Conservation (phyloP, 2,888 invertebrate species). For the Leucania comma region DNA sequence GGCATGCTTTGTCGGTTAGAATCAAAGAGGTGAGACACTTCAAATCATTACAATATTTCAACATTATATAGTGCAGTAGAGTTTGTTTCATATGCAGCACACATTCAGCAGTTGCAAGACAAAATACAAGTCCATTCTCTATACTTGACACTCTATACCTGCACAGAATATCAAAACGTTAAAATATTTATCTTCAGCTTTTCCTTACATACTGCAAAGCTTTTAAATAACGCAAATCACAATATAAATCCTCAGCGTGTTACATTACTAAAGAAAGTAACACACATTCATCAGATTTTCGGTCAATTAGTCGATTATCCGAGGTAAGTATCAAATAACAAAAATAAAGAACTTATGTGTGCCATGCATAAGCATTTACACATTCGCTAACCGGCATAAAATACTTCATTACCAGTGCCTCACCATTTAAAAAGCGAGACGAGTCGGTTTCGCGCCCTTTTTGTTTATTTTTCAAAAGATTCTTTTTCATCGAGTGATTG, state of each 20-base stretch:
- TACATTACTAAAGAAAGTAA: slow-evolving; percentile 43
- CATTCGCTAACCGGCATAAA: slow-evolving; percentile 71
- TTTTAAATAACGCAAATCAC: slow-evolving; percentile 27
- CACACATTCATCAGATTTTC: slow-evolving; percentile 64
- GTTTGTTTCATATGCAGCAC: slow-evolving; percentile 32
- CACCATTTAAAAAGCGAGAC: slow-evolving; percentile 68
- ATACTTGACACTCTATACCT: slow-evolving; percentile 31
- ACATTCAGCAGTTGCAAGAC: slow-evolving; percentile 46
- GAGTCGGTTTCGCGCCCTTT: slow-evolving; percentile 71
- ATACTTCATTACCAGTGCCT: slow-evolving; percentile 70
- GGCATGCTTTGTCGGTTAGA: background rate
- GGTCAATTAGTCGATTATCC: slow-evolving; percentile 72
- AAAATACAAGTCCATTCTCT: slow-evolving; percentile 42
- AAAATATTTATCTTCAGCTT: slow-evolving; percentile 38
- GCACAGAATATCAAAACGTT: slow-evolving; percentile 36
- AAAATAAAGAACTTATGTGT: slow-evolving; percentile 44
- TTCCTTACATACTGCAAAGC: slow-evolving; percentile 24
- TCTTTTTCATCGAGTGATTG: slow-evolving; percentile 77
- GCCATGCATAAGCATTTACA: slow-evolving; percentile 53
- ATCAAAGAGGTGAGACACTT: slow-evolving; percentile 18
- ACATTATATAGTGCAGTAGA: slow-evolving; percentile 41
- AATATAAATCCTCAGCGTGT: slow-evolving; percentile 7
- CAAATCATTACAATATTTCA: slow-evolving; percentile 43
- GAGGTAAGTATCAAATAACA: slow-evolving; percentile 66
- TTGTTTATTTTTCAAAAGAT: slow-evolving; percentile 76